A percentile compares a stretch with the other conserved stretches of the same genome.
Evolutionary conservation across 1,140 invertebrate genomes (phyloP).

Genomic region (Choristoneura fumiferana): DNA sequence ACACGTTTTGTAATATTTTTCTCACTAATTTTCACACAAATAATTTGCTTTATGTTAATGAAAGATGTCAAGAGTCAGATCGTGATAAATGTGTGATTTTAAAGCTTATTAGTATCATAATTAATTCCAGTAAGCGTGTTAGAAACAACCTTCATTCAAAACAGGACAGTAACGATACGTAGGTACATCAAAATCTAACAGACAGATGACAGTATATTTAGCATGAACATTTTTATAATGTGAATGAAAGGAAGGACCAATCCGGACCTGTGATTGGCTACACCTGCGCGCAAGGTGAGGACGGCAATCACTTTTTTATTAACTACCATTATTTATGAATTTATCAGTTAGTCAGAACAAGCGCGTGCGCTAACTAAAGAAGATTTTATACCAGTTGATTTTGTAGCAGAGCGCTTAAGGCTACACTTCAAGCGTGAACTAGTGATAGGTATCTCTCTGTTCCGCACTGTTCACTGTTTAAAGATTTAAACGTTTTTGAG

Average conservation of each 20-base stretch:
- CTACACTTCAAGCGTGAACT: background rate
- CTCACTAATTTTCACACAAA: no score
- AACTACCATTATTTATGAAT: slow-evolving; percentile 30
- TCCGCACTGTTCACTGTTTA: background rate
- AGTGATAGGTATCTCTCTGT: background rate
- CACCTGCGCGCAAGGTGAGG: slow-evolving; percentile 31
- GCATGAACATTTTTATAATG: background rate
- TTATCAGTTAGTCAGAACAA: slow-evolving; percentile 13
- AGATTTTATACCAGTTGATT: no score
- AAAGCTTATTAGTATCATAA: slow-evolving; percentile 11
- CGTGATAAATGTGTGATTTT: slow-evolving; percentile 14
- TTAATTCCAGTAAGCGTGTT: slow-evolving; percentile 25
- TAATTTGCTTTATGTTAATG: no score
- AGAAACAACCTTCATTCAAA: slow-evolving; percentile 29
- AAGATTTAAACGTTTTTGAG: background rate
- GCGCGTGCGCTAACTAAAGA: slow-evolving; percentile 20
- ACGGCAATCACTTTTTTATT: slow-evolving; percentile 27
- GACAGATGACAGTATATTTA: slow-evolving; percentile 23
- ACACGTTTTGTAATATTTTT: no score
- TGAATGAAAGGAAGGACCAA: background rate
- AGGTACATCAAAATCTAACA: slow-evolving; percentile 29
- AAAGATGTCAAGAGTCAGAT: no score
- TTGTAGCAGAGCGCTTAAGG: background rate
- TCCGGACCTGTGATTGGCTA: slow-evolving; percentile 26
- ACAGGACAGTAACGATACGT: slow-evolving; percentile 33